Evolutionary conservation across 2,797 vertebrate species (phyloP), one percentile per base, ranked within the genome.

Genomic region (Cirrhinus mrigala): DNA sequence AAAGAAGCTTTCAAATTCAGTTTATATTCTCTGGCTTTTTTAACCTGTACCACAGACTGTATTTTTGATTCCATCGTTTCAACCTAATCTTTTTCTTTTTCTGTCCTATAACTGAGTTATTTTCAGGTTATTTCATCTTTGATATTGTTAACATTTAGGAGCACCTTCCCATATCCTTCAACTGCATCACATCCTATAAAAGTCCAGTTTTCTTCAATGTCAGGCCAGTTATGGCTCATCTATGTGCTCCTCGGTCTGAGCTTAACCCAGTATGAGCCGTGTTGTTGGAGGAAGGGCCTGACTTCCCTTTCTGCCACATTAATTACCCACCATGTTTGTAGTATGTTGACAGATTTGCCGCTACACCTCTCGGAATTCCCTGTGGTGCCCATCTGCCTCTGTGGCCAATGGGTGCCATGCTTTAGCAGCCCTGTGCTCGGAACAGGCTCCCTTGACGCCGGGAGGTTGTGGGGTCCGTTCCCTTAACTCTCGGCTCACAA

Each of bases 361-460:
- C 76, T 78, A 81, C 71, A 75, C 81, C 81, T 86, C 79, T 64
- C 85, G 33, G 83, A 87, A 87, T 81, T 69, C 83, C 81, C 85
- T 44, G 83, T 24, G 6, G 83, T 83, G 73, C 46, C 81, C 78
- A 84, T 89, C 85, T 88, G 85, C 88, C 64, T 77, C 80, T 0
- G 16, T 16, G 33, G 50, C 74, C 87, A 52, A 48, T 81, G 85
- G 68, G 50, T 82, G 68, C n/a, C 78, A 85, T 80, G 58, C 84
- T 85, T 79, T 85, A 80, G 44, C 46, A 14, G 68, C 3, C 83
- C 77, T 46, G 8, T n/a, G 73, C 11, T 64, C 52, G 6, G 4
- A 62, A 52, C 81, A 29, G 68, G 76, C 80, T 82, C 79, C 78
- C 79, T 79, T 68, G 78, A 87, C 83, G 74, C 79, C 40, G 6